Conservation (phyloP, 2,113 vertebrate genomes). For the Limanda limanda region DNA sequence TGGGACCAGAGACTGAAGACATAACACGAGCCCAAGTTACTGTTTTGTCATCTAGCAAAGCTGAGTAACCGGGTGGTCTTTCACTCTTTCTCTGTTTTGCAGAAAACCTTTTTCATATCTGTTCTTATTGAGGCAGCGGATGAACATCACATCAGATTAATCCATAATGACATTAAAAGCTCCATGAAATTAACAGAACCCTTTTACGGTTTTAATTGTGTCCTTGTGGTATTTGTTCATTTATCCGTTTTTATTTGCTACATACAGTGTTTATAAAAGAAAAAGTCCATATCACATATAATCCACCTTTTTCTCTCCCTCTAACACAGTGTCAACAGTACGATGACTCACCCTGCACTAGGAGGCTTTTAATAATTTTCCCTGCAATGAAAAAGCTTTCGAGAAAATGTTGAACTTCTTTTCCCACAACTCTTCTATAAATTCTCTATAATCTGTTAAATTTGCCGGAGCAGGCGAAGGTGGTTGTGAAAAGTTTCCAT, state of each 20-base stretch:
- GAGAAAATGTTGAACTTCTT: too few species aligned
- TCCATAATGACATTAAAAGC: background rate
- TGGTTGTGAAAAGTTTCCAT: too few species aligned
- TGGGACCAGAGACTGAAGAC: conserved; percentile 37
- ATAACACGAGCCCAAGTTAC: conserved; percentile 27
- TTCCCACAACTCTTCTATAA: too few species aligned
- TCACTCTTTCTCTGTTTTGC: background rate
- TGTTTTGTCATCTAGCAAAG: conserved; percentile 29
- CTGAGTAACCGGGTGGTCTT: background rate
- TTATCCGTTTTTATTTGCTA: background rate
- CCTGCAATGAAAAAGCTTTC: too few species aligned
- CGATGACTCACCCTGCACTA: too few species aligned
- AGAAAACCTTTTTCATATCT: background rate
- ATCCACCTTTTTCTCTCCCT: too few species aligned
- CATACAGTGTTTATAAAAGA: background rate
- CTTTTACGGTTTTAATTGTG: background rate
- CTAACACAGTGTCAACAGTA: too few species aligned
- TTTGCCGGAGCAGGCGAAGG: too few species aligned
- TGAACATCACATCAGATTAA: background rate
- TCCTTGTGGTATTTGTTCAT: background rate
- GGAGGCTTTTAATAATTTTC: too few species aligned
- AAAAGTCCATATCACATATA: too few species aligned
- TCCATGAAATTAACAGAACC: background rate
- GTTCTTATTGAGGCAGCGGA: background rate
- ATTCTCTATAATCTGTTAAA: too few species aligned